phyloP scores from a whole-genome alignment of 2,797 vertebrate genomes.

The Oreonectes daqikongensis region DNA sequence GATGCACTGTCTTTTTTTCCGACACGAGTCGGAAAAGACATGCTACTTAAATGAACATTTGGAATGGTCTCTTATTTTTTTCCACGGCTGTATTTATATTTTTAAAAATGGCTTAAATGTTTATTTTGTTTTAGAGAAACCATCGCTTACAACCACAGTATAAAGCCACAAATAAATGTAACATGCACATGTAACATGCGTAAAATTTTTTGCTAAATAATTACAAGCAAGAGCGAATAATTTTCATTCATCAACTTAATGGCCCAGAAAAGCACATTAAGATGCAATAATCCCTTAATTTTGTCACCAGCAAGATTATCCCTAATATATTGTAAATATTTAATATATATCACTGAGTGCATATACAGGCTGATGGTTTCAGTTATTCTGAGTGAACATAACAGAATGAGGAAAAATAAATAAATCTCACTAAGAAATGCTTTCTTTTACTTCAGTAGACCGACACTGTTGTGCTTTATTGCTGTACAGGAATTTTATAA shows the following conservation, averaged over 20 bases:
- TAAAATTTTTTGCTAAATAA: background rate
- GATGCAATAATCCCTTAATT: background rate
- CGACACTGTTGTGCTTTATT: constrained; percentile 83
- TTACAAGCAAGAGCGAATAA: background rate
- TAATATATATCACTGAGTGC: background rate
- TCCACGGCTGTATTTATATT: too few species aligned
- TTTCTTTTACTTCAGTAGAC: constrained; percentile 37
- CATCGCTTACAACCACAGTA: too few species aligned
- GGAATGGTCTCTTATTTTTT: too few species aligned
- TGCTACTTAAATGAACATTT: too few species aligned
- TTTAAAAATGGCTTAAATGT: background rate
- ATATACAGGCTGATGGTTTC: background rate
- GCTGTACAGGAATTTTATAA: constrained; percentile 82
- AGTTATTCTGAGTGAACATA: background rate
- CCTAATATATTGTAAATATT: background rate
- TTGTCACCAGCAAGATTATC: background rate
- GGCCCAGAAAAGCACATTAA: background rate
- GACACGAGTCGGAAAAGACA: too few species aligned
- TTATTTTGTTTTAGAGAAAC: background rate
- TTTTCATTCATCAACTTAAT: background rate
- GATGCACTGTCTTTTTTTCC: too few species aligned
- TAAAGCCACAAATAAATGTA: background rate
- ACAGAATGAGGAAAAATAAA: background rate
- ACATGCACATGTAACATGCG: background rate
- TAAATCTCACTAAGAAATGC: background rate